Evolutionary conservation across 2,113 vertebrate genomes (phyloP).

Genomic region (Macrotis lagotis): DNA sequence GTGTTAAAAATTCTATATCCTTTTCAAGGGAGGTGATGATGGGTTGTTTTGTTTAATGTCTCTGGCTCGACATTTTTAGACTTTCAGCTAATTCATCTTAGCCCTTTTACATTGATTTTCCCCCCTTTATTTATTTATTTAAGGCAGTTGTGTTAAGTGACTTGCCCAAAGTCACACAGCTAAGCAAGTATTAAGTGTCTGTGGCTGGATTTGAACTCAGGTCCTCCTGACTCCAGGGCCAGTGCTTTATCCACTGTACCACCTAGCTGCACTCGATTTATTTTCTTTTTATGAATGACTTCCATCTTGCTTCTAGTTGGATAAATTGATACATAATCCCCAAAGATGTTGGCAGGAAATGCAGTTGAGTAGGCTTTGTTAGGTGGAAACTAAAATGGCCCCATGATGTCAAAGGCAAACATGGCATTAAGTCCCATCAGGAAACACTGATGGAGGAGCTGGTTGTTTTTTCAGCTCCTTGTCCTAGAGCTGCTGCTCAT

Average conservation of each 20-base stretch:
- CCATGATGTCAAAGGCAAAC: not conserved
- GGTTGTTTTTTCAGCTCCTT: no score
- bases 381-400: not conserved
- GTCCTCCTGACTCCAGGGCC: no score
- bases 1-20: not conserved
- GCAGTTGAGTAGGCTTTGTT: not conserved
- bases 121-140: no score
- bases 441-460: not conserved
- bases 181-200: no score
- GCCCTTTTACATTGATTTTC: not conserved
- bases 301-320: slow-evolving; percentile 10
- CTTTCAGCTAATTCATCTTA: slow-evolving; percentile 42
- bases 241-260: no score
- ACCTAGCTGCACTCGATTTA: not conserved
- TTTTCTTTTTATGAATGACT: slow-evolving; percentile 8
- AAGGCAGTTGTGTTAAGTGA: no score
- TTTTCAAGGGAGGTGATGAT: not conserved
- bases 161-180: no score
- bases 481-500: not conserved
- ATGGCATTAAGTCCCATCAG: slow-evolving; percentile 23
- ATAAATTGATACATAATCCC: not conserved
- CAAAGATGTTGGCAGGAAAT: slow-evolving; percentile 14
- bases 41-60: slow-evolving; percentile 31
- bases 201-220: no score
- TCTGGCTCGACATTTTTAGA: slow-evolving; percentile 15